Base-by-base conservation (phyloP, 2,888 invertebrate genomes). In the Epirrita christyi region DNA sequence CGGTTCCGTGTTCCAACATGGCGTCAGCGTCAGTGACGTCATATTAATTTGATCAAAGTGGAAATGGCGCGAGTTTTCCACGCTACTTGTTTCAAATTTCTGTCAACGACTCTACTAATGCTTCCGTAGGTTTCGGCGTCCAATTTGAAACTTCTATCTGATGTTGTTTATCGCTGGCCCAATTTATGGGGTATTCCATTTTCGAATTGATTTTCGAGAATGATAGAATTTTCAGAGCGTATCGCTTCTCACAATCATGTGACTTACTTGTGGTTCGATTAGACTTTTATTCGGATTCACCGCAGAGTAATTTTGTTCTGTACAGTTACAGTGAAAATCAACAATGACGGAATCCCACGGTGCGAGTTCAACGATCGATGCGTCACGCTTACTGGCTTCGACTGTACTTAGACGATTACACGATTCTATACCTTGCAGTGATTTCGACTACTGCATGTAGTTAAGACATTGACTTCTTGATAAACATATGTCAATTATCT, bases 1-100 rank as follows among this genome's bases (percentile, higher is more conserved):
- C 53, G 61, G 70, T 77, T 71, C 70, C 70, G 65, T 68, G 71
- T 59, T 61, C 78, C 77, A 83, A 83, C 78, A 79, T 75, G 72
- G 72, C 72, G 65, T 69, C 74, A 59, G 72, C 72, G 65, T 69
- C 74, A 59, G 75, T 82, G 86, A 85, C 85, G 84, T 85, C 79
- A 80, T 70, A 84, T 85, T 85, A 85, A 86, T 88, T 85, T 79
- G 86, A 89, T 90, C 88, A 88, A 90, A 89, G 89, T 81, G 79
- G 78, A 85, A 88, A 86, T 77, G 78, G 75, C 75, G 70, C 71
- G 70, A 80, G 78, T 83, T 88, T 88, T 88, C 86, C 83, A 80
- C 81, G 82, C 80, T 80, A 82, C 81, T 85, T 84, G 85, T 83
- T 82, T 77, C 84, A 75, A 81, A 79, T 80, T 76, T 81, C 89